phyloP scores from a whole-genome alignment of 2,888 invertebrate species.

The Sphaerophoria rueppellii region DNA sequence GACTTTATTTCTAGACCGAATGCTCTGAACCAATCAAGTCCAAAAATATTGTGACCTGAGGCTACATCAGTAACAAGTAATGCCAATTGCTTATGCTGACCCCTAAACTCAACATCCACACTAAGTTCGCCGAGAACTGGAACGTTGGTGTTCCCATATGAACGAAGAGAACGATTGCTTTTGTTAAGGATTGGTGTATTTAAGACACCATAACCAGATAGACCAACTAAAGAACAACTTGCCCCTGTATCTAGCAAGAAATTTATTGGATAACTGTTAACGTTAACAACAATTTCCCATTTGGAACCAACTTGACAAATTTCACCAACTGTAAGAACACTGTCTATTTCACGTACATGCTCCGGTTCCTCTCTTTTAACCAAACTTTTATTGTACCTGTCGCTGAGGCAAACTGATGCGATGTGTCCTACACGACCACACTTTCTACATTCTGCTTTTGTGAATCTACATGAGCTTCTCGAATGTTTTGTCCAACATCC shows the following conservation, averaged over 20 bases:
- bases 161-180: conserved; percentile 25
- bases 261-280: neutral
- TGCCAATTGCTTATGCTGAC: too few species aligned
- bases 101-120: neutral
- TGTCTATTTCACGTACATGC: too few species aligned
- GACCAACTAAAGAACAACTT: conserved; percentile 28
- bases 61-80: too few species aligned
- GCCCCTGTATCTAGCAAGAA: conserved; percentile 37
- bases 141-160: conserved; percentile 13
- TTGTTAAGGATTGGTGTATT: neutral
- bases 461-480: neutral
- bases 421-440: neutral
- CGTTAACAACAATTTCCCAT: conserved; percentile 15
- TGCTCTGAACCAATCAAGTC: too few species aligned
- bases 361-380: too few species aligned
- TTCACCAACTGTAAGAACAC: conserved; percentile 12
- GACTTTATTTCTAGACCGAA: too few species aligned
- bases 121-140: conserved; percentile 7
- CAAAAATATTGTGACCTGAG: too few species aligned
- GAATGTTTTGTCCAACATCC: conserved; percentile 17
- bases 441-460: too few species aligned
- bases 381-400: too few species aligned
- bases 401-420: too few species aligned
- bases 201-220: conserved; percentile 2
- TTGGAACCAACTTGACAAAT: conserved; percentile 16